A percentile compares a stretch with the other conserved stretches of the same genome.
Evolutionary conservation across 2,113 vertebrate genomes (phyloP).

Genomic region (Prionailurus viverrinus): DNA sequence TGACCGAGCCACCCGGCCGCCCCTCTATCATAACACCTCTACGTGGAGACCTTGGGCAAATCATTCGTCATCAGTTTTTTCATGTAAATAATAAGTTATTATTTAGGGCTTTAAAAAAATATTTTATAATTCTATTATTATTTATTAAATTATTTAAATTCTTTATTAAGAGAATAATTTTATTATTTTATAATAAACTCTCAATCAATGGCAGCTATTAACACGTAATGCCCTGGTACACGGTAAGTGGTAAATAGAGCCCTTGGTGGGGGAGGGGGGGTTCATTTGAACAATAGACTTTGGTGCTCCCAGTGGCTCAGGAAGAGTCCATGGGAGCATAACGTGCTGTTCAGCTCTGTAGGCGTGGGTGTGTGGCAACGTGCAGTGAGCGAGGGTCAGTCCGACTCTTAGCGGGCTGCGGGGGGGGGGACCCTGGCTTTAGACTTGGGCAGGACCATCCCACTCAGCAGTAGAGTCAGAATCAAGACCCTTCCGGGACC

Average conservation of each 20-base stretch:
- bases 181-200: not conserved
- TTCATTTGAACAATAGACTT: not conserved
- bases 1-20: too few relatives aligned
- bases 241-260: not conserved
- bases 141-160: too few relatives aligned
- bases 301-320: too few relatives aligned
- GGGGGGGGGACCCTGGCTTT: too few relatives aligned
- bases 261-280: too few relatives aligned
- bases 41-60: not conserved
- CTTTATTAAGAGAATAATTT: too few relatives aligned
- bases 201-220: not conserved
- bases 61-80: not conserved
- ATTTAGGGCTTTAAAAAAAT: not conserved
- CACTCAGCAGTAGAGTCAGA: not conserved
- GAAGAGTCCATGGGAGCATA: not conserved
- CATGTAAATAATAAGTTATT: not conserved
- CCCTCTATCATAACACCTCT: not conserved
- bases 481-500: not conserved
- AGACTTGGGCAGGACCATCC: too few relatives aligned
- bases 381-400: not conserved
- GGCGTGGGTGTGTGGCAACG: too few relatives aligned
- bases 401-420: not conserved
- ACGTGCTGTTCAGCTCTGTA: not conserved
- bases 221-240: not conserved
- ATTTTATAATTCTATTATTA: too few relatives aligned